Evolutionary conservation across 2,888 invertebrate species (phyloP).

Genomic region (Podotricha telesiphe): DNA sequence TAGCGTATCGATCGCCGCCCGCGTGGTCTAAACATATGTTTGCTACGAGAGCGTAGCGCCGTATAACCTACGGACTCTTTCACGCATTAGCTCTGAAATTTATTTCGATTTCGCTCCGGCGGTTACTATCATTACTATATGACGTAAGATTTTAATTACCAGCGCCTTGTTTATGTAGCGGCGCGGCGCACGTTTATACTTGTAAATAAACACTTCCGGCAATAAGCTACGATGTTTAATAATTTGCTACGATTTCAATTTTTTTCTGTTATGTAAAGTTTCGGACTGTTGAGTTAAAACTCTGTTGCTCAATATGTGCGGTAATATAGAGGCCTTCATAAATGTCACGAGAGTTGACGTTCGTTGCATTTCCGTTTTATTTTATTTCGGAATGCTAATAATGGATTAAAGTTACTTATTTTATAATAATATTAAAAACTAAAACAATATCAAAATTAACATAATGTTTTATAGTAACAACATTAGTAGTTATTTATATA

Average conservation of each 20-base stretch:
- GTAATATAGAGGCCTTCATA: conserved; percentile 25
- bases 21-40: conserved; percentile 79
- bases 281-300: neutral
- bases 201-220: conserved; percentile 79
- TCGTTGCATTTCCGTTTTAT: conserved; percentile 15
- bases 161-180: conserved; percentile 50
- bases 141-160: conserved; percentile 51
- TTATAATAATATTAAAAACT: neutral
- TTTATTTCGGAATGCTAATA: too few species aligned
- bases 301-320: neutral
- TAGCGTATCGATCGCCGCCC: conserved; percentile 72
- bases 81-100: conserved; percentile 47
- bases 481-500: neutral
- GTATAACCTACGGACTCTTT: conserved; percentile 52
- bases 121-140: conserved; percentile 46
- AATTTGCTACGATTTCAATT: neutral
- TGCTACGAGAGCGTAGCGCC: conserved; percentile 56
- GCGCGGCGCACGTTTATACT: conserved; percentile 47
- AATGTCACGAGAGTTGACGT: conserved; percentile 28
- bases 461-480: neutral
- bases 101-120: conserved; percentile 42
- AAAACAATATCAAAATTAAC: neutral
- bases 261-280: neutral
- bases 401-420: neutral
- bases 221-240: conserved; percentile 50